phyloP scores from a whole-genome alignment of 2,797 vertebrate species.

The Chiloscyllium punctatum region DNA sequence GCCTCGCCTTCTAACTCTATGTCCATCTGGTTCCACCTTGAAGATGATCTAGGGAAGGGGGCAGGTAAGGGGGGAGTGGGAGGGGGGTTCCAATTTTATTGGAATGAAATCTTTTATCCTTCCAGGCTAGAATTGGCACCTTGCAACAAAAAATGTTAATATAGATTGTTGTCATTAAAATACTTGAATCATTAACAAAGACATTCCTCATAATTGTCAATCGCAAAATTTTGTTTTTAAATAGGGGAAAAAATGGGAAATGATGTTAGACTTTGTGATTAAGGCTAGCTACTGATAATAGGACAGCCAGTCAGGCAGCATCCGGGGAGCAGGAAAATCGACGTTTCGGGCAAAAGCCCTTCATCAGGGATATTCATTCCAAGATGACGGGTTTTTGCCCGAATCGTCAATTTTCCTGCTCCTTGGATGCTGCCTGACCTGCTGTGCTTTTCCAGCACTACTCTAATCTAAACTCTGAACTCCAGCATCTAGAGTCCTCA shows the following conservation, averaged over 20 bases:
- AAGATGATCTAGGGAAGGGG: not conserved
- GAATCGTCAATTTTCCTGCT: too few species aligned
- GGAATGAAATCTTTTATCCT: not conserved
- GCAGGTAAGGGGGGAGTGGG: too few species aligned
- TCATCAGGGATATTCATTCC: too few species aligned
- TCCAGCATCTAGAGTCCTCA: too few species aligned
- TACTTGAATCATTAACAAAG: not conserved
- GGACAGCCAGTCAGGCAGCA: too few species aligned
- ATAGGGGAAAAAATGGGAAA: not conserved
- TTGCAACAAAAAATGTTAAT: not conserved
- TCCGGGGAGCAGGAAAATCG: too few species aligned
- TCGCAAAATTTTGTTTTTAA: not conserved
- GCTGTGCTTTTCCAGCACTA: too few species aligned
- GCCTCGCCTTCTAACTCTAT: not conserved
- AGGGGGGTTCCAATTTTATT: not conserved
- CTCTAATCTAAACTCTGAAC: too few species aligned
- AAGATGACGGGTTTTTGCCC: too few species aligned
- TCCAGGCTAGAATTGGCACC: not conserved
- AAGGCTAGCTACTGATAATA: not conserved
- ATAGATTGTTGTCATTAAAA: not conserved
- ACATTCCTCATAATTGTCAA: not conserved
- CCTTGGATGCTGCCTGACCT: too few species aligned
- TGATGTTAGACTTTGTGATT: not conserved
- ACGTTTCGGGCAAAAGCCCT: too few species aligned
- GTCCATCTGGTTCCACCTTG: not conserved